Evolutionary conservation across 2,888 invertebrate genomes (phyloP).

Genomic region (Dynastes maya): DNA sequence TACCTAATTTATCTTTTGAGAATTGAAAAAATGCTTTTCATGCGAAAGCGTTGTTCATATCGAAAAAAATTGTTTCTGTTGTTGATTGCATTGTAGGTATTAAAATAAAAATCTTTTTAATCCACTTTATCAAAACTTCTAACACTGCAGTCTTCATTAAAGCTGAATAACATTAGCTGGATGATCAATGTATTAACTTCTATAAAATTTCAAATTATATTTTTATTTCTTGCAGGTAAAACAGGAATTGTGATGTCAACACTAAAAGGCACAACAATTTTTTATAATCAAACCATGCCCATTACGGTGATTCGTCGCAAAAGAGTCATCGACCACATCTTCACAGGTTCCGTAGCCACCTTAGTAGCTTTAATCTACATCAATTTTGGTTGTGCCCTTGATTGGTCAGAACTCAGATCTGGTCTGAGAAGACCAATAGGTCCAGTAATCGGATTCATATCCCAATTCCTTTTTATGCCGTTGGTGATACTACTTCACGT

Average conservation of each 20-base stretch:
- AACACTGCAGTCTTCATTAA: too few species aligned
- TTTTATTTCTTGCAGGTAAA: constrained; percentile 58
- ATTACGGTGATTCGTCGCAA: constrained; percentile 66
- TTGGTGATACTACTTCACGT: constrained; percentile 73
- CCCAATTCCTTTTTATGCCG: constrained; percentile 91
- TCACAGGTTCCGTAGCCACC: constrained; percentile 82
- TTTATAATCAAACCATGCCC: constrained; percentile 52
- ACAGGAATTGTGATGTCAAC: constrained; percentile 60
- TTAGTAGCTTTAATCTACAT: constrained; percentile 88
- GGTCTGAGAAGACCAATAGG: constrained; percentile 83
- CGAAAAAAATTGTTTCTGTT: too few species aligned
- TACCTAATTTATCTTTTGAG: neutral
- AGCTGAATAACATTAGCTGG: too few species aligned
- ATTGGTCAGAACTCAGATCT: constrained; percentile 79
- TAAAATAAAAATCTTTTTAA: neutral
- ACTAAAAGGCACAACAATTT: constrained; percentile 43
- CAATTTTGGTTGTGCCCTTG: constrained; percentile 92
- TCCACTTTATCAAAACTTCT: neutral
- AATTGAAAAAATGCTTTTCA: too few species aligned
- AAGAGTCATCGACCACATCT: constrained; percentile 81
- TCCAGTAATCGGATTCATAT: constrained; percentile 83
- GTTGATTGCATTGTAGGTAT: too few species aligned
- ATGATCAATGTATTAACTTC: too few species aligned
- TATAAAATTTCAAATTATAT: too few species aligned
- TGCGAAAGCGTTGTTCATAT: too few species aligned